phyloP scores from a whole-genome alignment of 2,888 invertebrate genomes.

The Drosophila neotestacea region DNA sequence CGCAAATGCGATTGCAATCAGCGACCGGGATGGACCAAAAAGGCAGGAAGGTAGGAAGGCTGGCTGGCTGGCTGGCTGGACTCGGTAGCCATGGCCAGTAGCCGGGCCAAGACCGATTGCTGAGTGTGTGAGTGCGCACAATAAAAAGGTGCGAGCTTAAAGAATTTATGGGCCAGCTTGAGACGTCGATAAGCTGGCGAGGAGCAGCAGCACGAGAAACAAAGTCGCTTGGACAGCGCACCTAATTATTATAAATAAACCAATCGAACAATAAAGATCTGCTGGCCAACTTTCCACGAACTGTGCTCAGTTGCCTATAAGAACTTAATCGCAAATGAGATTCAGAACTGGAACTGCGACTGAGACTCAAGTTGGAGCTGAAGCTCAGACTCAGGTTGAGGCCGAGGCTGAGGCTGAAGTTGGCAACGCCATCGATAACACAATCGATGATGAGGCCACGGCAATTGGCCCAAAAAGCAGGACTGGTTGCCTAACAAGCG shows the following conservation, averaged over 20 bases:
- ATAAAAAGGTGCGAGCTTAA: constrained; percentile 84
- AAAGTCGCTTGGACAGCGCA: constrained; percentile 68
- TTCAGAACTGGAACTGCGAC: constrained; percentile 53
- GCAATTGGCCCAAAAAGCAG: constrained; percentile 58
- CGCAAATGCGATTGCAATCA: constrained; percentile 78
- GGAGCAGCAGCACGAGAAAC: constrained; percentile 17
- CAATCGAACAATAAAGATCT: constrained; percentile 84
- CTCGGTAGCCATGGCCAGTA: constrained; percentile 32
- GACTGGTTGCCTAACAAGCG: constrained; percentile 67
- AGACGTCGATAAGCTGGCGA: constrained; percentile 74
- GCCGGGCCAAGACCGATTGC: constrained; percentile 30
- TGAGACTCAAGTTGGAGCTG: constrained; percentile 3
- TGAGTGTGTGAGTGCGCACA: constrained; percentile 77
- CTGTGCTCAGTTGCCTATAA: constrained; percentile 68
- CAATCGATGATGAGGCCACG: constrained; percentile 76
- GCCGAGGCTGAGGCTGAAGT: constrained; percentile 32
- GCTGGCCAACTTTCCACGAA: constrained; percentile 77
- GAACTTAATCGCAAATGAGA: constrained; percentile 83
- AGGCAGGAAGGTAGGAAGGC: constrained; percentile 5
- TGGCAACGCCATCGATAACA: constrained; percentile 83
- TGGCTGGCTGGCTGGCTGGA: constrained; percentile 5
- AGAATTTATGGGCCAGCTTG: constrained; percentile 82
- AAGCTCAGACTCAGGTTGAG: not conserved
- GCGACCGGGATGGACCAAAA: constrained; percentile 12
- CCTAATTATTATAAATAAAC: constrained; percentile 85